Base-by-base conservation (phyloP, 2,797 vertebrate species). In the Denticeps clupeoides region DNA sequence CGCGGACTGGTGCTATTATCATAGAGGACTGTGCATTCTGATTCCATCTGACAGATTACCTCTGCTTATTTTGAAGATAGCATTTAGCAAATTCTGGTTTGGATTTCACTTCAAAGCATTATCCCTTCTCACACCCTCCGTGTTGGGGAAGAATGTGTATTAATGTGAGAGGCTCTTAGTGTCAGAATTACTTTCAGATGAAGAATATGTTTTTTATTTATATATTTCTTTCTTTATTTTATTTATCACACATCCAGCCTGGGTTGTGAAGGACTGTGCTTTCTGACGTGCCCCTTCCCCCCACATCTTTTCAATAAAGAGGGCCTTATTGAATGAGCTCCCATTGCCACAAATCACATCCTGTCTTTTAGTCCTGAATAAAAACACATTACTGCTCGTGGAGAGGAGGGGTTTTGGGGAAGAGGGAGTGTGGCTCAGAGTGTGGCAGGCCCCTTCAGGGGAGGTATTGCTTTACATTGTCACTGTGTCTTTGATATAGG, bases 111-210 rank as follows among this genome's bases (percentile, higher is more conserved):
- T 67, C 56, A 62, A 65, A 69, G 47, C 28, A 22, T n/a, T 15
- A 4, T 6, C 24, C 28, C 18, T 12, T 55, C 45, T 40, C 55
- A 21, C 40, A 62, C 58, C 16, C 26, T 37, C 32, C 24, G 19
- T 55, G 41, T 42, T 55, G 26, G 45, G 65, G 59, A 47, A 44
- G 40, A 60, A 38, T 3, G 23, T 57, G 56, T 56, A 65, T 61
- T 64, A 63, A 70, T 69, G 46, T 46, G 21, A 35, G 48, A 41
- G 37, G 50, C 28, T 41, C 37, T 59, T 45, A 53, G 51, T 69
- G 63, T 69, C 55, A 67, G 50, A 71, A 68, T 60, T 53, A 47
- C 46, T 68, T 60, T 69, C 44, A 57, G 51, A 65, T 69, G 52
- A 66, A 57, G 57, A 29, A 63, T 47, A 41, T 68, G 51, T 53